A percentile compares a stretch with the other conserved stretches of the same genome.
Evolutionary conservation across 1,140 invertebrate genomes (phyloP).

Genomic region (Condylostylus longicornis): DNA sequence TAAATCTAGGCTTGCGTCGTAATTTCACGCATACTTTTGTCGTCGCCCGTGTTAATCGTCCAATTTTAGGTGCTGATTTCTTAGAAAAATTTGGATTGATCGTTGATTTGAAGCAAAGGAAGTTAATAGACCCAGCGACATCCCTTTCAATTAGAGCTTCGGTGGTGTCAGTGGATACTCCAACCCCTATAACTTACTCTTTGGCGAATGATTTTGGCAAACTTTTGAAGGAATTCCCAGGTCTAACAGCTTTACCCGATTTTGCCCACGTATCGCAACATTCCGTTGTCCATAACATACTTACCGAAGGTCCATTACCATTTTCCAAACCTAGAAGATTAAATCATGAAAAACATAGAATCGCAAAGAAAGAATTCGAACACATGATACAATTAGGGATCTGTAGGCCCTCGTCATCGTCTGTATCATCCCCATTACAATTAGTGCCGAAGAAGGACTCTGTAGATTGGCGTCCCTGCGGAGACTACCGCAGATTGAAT

Average conservation of each 20-base stretch:
- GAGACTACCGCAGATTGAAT: conserved; percentile 34
- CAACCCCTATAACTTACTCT: not conserved
- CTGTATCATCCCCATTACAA: conserved; percentile 33
- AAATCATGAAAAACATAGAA: conserved; percentile 16
- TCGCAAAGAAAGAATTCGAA: conserved; percentile 14
- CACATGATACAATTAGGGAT: conserved; percentile 18
- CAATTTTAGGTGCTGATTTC: conserved; percentile 5
- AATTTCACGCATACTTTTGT: conserved; percentile 5
- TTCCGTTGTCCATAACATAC: conserved; percentile 9
- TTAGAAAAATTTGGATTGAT: conserved; percentile 4
- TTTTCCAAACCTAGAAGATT: conserved; percentile 20
- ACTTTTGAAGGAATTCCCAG: too few relatives aligned
- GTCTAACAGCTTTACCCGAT: not conserved
- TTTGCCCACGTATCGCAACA: not conserved
- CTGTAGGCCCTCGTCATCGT: conserved; percentile 19
- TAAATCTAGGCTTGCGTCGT: not conserved
- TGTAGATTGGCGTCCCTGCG: conserved; percentile 22
- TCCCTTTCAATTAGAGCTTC: not conserved
- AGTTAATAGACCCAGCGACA: not conserved
- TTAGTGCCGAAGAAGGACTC: conserved; percentile 29
- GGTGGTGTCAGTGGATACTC: not conserved
- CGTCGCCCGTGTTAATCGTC: not conserved
- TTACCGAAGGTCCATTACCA: conserved; percentile 22
- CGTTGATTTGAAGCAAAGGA: not conserved
- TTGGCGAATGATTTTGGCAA: too few relatives aligned